Conservation (phyloP, 1,140 invertebrate species). For the Brachionus asplanchnoidis region DNA sequence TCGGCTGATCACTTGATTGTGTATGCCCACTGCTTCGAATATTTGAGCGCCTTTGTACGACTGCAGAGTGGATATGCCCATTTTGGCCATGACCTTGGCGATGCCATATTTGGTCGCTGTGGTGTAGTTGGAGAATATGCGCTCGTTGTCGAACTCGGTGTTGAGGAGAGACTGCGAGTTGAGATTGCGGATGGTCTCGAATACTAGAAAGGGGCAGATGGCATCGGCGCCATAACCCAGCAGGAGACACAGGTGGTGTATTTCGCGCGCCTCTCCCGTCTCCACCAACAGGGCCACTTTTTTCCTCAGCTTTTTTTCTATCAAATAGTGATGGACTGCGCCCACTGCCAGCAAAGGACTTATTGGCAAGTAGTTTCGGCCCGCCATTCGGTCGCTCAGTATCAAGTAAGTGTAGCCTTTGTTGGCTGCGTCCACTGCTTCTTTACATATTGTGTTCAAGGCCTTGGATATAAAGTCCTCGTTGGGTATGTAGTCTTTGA, state of each 20-base stretch:
- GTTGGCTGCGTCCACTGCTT: conserved; percentile 71
- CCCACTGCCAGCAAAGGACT: conserved; percentile 81
- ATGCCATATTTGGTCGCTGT: conserved; percentile 59
- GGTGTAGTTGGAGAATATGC: conserved; percentile 72
- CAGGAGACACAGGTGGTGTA: conserved; percentile 91
- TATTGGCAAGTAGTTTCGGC: conserved; percentile 59
- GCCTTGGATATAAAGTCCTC: conserved; percentile 68
- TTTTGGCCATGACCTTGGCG: conserved; percentile 88
- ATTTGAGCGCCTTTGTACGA: conserved; percentile 99
- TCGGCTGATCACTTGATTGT: conserved; percentile 83
- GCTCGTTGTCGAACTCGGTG: conserved; percentile 70
- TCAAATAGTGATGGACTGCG: conserved; percentile 88
- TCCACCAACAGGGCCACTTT: conserved; percentile 88
- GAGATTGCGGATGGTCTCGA: conserved; percentile 78
- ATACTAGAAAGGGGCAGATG: conserved; percentile 92
- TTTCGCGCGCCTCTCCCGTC: conserved; percentile 85
- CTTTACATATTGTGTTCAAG: conserved; percentile 71
- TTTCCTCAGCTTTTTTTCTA: conserved; percentile 88
- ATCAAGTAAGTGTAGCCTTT: conserved; percentile 78
- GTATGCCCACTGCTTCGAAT: conserved; percentile 93
- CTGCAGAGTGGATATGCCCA: conserved; percentile 97
- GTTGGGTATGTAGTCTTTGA: conserved; percentile 69
- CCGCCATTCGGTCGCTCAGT: conserved; percentile 75
- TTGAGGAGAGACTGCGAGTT: conserved; percentile 75
- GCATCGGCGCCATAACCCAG: conserved; percentile 95